Conservation (phyloP, 1,140 invertebrate genomes). For the Thaumetopoea pityocampa region DNA sequence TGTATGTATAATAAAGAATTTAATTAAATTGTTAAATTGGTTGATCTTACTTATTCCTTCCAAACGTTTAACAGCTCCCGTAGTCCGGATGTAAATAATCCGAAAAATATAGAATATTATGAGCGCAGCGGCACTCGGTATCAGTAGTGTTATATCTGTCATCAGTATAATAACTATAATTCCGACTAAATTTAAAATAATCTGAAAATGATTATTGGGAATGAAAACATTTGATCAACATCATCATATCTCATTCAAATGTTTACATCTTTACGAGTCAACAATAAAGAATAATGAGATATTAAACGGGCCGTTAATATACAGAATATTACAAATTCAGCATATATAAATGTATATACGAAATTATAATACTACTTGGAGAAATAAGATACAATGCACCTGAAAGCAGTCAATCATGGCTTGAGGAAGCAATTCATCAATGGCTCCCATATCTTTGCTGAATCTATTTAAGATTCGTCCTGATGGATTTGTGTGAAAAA, state of each 20-base stretch:
- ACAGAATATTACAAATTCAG: too few species aligned
- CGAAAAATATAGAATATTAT: slow-evolving; percentile 83
- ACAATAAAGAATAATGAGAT: too few species aligned
- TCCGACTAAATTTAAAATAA: slow-evolving; percentile 80
- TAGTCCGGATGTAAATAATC: slow-evolving; percentile 86
- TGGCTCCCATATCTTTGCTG: slow-evolving; percentile 78
- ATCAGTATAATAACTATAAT: slow-evolving; percentile 83
- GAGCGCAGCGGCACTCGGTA: slow-evolving; percentile 83
- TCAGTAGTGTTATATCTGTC: slow-evolving; percentile 85
- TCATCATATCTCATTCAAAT: too few species aligned
- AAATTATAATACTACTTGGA: too few species aligned
- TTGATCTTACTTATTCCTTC: slow-evolving; percentile 90
- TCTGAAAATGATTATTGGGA: slow-evolving; percentile 48
- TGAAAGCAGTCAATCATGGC: slow-evolving; percentile 82
- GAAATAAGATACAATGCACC: too few species aligned
- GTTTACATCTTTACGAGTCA: too few species aligned
- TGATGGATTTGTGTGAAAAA: slow-evolving; percentile 87
- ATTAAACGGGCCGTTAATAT: too few species aligned
- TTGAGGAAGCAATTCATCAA: slow-evolving; percentile 90
- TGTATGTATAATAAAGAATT: too few species aligned
- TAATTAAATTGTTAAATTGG: too few species aligned
- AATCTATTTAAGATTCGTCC: slow-evolving; percentile 77
- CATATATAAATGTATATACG: too few species aligned
- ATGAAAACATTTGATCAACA: slow-evolving; percentile 77
- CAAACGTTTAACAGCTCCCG: slow-evolving; percentile 87